Conservation (phyloP, 2,888 invertebrate species). For the Gastrophysa polygoni region DNA sequence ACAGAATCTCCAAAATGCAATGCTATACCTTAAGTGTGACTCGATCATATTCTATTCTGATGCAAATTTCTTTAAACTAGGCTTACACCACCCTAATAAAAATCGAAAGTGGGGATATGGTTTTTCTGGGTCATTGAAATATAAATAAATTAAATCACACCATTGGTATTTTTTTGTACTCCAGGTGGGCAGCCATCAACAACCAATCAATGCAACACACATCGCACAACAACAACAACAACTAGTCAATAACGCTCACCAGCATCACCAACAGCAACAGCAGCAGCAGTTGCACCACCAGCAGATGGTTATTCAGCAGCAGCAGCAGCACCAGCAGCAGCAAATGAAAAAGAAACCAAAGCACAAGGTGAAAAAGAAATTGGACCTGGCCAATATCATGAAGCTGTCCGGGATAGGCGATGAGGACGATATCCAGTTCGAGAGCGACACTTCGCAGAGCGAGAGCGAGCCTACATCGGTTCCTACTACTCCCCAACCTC, state of each 20-base stretch:
- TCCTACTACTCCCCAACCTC: conserved; percentile 51
- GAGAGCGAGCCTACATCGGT: conserved; percentile 54
- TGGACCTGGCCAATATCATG: conserved; percentile 76
- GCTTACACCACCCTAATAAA: too few species aligned
- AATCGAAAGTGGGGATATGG: too few species aligned
- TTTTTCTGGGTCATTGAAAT: conserved; percentile 6
- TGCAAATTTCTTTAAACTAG: too few species aligned
- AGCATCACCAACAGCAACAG: conserved; percentile 30
- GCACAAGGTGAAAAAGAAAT: conserved; percentile 62
- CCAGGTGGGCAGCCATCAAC: conserved; percentile 43
- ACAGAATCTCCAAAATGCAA: too few species aligned
- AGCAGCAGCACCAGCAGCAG: conserved; percentile 44
- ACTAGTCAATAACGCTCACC: conserved; percentile 39
- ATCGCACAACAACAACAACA: conserved; percentile 39
- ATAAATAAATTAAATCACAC: background rate
- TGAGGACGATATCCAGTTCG: conserved; percentile 66
- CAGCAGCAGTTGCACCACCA: conserved; percentile 30
- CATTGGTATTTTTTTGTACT: conserved; percentile 10
- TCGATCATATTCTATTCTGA: too few species aligned
- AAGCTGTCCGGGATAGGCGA: conserved; percentile 71
- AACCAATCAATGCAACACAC: conserved; percentile 42
- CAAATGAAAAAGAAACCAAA: conserved; percentile 54
- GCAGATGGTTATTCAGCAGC: conserved; percentile 34
- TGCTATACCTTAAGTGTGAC: too few species aligned
- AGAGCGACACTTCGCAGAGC: conserved; percentile 57